Evolutionary conservation across 2,888 invertebrate species (phyloP), one percentile per base, ranked within the genome.

Genomic region (Platycheirus albimanus): DNA sequence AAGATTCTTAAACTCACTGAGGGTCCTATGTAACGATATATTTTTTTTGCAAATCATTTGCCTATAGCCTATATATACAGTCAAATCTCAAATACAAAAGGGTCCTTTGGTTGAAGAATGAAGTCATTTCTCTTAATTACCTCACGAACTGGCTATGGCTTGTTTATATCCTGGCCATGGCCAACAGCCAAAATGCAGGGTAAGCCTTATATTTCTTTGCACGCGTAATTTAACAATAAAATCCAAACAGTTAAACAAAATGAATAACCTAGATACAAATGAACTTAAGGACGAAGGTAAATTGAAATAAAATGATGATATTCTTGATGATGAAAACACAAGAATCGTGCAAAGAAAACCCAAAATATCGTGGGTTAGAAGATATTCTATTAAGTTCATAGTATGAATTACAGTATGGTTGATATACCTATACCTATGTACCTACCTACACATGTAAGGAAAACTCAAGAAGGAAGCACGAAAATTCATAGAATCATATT

Each of bases 171-270:
- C 17, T 19, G 7, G 17, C 19, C 10, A 51, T 49, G 41, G 24
- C 36, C n/a, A 54, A 45, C 6, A 28, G 24, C 33, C 54, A 63
- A 61, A 24, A 6, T 4, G 69, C 47, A 47, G 36, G 54, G 56
- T 43, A 20, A 38, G 33, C 51, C 19, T 36, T 20, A 33, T 20
- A 58, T 36, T 17, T 45, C 43, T n/a, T 45, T 61, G 33, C 41
- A 69, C 54, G 74, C 61, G 33, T 63, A 74, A 79, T 74, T 69
- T 54, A 79, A 61, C 74, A 74, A 74, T 74, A 67, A 74, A 52
- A 52, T 41, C 24, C 38, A 52, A 58, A 28, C 52, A 61, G 67
- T 67, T 56, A 74, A 64, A 63, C 54, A 79, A 69, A 74, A 67
- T 45, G 33, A 52, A 61, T 52, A 56, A 20, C 58, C 33, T 20